These are phyloP conservation scores for Microcebus griseorufus DNA, from an alignment of 2,113 vertebrate genomes.

Conservation along the genomic window DNA sequence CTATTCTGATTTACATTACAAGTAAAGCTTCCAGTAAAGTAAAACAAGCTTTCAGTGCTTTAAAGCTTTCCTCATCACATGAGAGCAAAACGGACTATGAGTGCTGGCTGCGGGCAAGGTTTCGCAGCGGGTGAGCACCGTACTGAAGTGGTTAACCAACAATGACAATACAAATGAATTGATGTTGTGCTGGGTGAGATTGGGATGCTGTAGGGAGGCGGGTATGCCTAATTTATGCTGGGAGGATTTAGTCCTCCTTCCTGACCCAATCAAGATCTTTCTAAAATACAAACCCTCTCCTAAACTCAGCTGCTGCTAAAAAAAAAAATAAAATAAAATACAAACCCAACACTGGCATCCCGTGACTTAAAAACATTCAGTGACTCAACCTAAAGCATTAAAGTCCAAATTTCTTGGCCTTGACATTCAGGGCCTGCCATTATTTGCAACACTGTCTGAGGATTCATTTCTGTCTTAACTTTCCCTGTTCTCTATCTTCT, in stretches of 20 bases:
- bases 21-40: too few relatives aligned
- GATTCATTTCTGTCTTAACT: neutral
- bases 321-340: too few relatives aligned
- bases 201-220: neutral
- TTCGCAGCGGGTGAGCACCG: too few relatives aligned
- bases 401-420: slow-evolving; percentile 46
- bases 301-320: too few relatives aligned
- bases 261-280: neutral
- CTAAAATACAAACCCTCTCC: slow-evolving; percentile 21
- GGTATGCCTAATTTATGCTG: neutral
- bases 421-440: slow-evolving; percentile 3
- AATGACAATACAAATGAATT: slow-evolving; percentile 17
- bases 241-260: slow-evolving; percentile 2
- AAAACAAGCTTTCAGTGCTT: too few relatives aligned
- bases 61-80: too few relatives aligned
- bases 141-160: neutral
- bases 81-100: too few relatives aligned
- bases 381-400: slow-evolving; percentile 6
- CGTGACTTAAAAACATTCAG: slow-evolving; percentile 42
- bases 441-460: slow-evolving; percentile 11
- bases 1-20: too few relatives aligned
- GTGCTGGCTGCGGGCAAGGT: too few relatives aligned
- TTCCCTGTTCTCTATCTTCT: neutral
- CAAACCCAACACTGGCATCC: neutral
- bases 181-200: neutral